phyloP scores from a whole-genome alignment of 2,888 invertebrate genomes.

The Dasypogon diadema region DNA sequence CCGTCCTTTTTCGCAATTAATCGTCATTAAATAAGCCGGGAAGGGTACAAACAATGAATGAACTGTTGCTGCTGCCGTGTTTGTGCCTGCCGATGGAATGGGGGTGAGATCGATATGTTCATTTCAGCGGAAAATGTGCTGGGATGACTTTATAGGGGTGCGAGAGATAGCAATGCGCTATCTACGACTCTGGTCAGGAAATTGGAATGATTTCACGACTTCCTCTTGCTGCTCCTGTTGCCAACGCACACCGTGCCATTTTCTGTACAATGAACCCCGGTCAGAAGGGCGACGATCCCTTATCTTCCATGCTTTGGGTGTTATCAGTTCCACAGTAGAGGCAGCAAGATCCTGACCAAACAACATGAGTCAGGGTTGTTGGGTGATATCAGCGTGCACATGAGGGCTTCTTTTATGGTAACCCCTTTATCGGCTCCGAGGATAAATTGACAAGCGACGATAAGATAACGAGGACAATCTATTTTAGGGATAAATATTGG shows the following conservation, averaged over 20 bases:
- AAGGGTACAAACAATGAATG: background rate
- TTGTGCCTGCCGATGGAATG: conserved; percentile 49
- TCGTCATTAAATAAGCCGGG: conserved; percentile 39
- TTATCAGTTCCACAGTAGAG: conserved; percentile 1
- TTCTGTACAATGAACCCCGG: conserved; percentile 16
- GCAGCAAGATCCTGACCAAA: conserved; percentile 28
- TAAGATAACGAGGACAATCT: conserved; percentile 23
- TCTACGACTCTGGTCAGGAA: background rate
- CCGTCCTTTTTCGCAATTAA: conserved; percentile 53
- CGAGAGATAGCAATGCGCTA: conserved; percentile 29
- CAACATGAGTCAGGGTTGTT: conserved; percentile 2
- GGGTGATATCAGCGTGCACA: background rate
- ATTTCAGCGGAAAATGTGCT: conserved; percentile 33
- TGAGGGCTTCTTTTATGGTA: conserved; percentile 31
- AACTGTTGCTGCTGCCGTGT: conserved; percentile 1
- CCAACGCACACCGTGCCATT: background rate
- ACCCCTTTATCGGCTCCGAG: conserved; percentile 20
- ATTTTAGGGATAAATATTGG: background rate
- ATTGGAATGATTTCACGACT: background rate
- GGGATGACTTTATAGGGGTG: conserved; percentile 50
- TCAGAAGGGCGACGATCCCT: conserved; percentile 18
- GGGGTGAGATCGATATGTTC: conserved; percentile 53
- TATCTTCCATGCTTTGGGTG: background rate
- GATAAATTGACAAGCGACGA: background rate
- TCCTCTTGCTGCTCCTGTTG: background rate